These are phyloP conservation scores for Telenomus remus DNA, from an alignment of 1,140 invertebrate species.

Conservation along the genomic window DNA sequence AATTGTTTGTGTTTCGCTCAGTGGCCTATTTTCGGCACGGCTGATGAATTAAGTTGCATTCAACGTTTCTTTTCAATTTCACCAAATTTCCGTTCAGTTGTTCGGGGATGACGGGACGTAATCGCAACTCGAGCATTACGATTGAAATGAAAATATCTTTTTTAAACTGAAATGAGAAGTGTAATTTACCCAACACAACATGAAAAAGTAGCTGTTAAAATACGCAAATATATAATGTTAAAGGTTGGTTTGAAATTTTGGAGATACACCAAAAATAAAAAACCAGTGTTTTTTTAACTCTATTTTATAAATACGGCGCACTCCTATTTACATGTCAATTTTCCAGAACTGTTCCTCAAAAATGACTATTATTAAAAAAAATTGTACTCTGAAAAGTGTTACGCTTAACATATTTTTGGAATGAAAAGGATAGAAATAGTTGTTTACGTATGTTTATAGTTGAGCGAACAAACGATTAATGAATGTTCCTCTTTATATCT, in stretches of 20 bases:
- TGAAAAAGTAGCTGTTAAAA: constrained; percentile 25
- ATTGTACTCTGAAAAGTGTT: too few relatives aligned
- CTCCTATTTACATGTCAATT: too few relatives aligned
- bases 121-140: constrained; percentile 31
- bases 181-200: neutral
- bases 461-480: neutral
- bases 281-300: too few relatives aligned
- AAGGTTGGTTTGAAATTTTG: too few relatives aligned
- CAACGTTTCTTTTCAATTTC: constrained; percentile 36
- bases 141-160: constrained; percentile 29
- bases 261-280: too few relatives aligned
- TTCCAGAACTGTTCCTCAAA: too few relatives aligned
- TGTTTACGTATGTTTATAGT: too few relatives aligned
- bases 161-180: constrained; percentile 3
- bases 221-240: neutral
- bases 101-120: constrained; percentile 23
- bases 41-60: constrained; percentile 35
- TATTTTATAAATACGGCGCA: too few relatives aligned
- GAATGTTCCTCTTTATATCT: neutral
- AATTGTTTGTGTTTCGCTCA: constrained; percentile 6
- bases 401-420: too few relatives aligned
- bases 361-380: too few relatives aligned
- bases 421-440: too few relatives aligned
- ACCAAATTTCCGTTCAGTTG: constrained; percentile 24
- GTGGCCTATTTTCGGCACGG: constrained; percentile 15